These are phyloP conservation scores for Metallyticus violacea DNA, from an alignment of 2,888 invertebrate species.

Conservation along the genomic window DNA sequence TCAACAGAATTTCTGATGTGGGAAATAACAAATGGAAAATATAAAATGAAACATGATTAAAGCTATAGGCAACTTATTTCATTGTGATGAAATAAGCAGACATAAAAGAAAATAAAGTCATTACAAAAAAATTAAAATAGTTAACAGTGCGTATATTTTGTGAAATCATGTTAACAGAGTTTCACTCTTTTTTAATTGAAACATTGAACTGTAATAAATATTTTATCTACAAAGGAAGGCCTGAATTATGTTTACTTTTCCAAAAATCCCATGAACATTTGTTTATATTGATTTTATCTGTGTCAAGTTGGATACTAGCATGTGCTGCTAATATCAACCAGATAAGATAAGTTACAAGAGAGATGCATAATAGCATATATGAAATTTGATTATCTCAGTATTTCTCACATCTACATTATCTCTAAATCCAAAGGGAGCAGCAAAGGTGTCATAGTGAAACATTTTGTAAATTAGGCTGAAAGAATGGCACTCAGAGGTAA, in stretches of 20 bases:
- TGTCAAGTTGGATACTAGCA: neutral
- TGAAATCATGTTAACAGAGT: too few relatives aligned
- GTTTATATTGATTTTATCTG: neutral
- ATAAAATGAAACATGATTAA: too few relatives aligned
- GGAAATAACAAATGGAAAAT: too few relatives aligned
- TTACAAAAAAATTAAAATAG: neutral
- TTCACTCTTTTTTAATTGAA: neutral
- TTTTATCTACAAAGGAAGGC: neutral
- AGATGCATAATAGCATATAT: neutral
- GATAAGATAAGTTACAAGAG: neutral
- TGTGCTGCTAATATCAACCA: neutral
- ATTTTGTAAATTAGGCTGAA: neutral
- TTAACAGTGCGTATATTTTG: too few relatives aligned
- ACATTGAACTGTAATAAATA: neutral
- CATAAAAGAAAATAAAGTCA: too few relatives aligned
- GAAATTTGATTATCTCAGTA: neutral
- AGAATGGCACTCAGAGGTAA: neutral
- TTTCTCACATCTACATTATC: neutral
- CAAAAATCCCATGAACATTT: neutral
- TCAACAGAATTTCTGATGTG: too few relatives aligned
- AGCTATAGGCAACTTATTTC: too few relatives aligned
- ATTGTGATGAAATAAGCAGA: too few relatives aligned
- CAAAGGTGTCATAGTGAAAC: neutral
- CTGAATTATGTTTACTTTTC: neutral
- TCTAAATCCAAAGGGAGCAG: neutral